Conservation (phyloP, 92 coral and sea anemone species). For the Chrysogorgia sp. region DNA sequence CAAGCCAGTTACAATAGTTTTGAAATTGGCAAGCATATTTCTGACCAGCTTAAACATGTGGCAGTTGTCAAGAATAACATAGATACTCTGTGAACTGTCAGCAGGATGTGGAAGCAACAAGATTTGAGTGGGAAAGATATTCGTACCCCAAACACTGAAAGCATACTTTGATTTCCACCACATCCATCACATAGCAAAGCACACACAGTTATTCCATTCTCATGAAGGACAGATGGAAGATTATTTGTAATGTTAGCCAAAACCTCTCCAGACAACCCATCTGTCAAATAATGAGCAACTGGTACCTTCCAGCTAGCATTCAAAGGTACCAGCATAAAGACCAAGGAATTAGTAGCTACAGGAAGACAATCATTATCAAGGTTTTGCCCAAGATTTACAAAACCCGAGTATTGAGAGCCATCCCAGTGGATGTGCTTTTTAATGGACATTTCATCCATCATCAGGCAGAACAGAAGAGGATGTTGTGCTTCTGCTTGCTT, state of each 20-base stretch:
- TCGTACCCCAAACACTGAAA: slow-evolving; percentile 2
- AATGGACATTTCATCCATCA: slow-evolving; percentile 44
- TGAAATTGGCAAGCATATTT: slow-evolving; percentile 12
- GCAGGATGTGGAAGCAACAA: slow-evolving; percentile 19
- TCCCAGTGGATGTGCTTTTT: slow-evolving; percentile 42
- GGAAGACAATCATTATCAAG: slow-evolving; percentile 36
- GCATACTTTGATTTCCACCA: slow-evolving; percentile 21
- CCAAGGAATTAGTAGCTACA: slow-evolving; percentile 24
- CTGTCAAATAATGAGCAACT: slow-evolving; percentile 14
- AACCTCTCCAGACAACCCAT: slow-evolving; percentile 18
- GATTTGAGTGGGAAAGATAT: slow-evolving; percentile 17
- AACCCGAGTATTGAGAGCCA: slow-evolving; percentile 32
- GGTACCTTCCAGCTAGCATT: slow-evolving; percentile 20
- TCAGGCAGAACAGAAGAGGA: slow-evolving; percentile 14
- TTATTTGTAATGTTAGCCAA: slow-evolving; percentile 11
- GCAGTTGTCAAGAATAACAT: neutral
- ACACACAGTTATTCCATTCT: too few relatives aligned
- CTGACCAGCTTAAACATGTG: slow-evolving; percentile 18
- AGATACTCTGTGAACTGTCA: neutral
- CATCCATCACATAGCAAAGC: slow-evolving; percentile 1
- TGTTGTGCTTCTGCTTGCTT: slow-evolving; percentile 38
- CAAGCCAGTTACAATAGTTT: neutral
- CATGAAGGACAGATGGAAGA: too few relatives aligned
- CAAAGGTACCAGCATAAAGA: slow-evolving; percentile 10
- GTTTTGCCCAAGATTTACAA: slow-evolving; percentile 32